These are phyloP conservation scores for Dipus sagitta DNA, from an alignment of 2,797 vertebrate species.

Conservation along the genomic window DNA sequence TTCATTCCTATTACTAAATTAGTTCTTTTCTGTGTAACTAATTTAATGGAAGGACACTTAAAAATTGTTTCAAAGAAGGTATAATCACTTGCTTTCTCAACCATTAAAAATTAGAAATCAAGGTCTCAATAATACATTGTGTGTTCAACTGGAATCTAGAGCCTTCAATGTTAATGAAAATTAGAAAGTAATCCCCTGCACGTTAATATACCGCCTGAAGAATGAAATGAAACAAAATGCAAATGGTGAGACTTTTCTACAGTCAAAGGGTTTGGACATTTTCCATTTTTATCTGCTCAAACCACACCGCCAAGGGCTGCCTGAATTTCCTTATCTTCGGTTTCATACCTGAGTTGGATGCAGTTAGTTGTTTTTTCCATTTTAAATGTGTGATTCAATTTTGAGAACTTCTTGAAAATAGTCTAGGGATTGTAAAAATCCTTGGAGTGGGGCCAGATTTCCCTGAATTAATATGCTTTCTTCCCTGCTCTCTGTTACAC, in stretches of 20 bases:
- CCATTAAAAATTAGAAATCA: constrained; percentile 79
- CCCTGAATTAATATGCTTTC: constrained; percentile 64
- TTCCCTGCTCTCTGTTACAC: constrained; percentile 67
- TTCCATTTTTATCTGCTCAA: constrained; percentile 80
- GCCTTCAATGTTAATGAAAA: constrained; percentile 74
- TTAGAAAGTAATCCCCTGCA: constrained; percentile 72
- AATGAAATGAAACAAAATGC: constrained; percentile 78
- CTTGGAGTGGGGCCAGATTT: constrained; percentile 71
- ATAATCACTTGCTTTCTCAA: constrained; percentile 75
- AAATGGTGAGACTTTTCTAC: constrained; percentile 77
- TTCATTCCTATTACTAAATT: constrained; percentile 64
- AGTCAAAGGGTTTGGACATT: constrained; percentile 68
- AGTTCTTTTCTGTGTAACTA: constrained; percentile 59
- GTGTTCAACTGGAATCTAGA: constrained; percentile 68
- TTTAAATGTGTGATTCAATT: constrained; percentile 74
- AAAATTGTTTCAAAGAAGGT: constrained; percentile 70
- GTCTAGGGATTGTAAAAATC: constrained; percentile 75
- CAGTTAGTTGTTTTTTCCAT: constrained; percentile 61
- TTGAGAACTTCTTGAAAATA: constrained; percentile 79
- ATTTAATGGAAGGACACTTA: constrained; percentile 67
- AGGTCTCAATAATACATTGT: constrained; percentile 69
- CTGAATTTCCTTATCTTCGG: constrained; percentile 77
- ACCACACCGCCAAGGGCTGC: constrained; percentile 66
- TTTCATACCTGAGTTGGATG: constrained; percentile 80
- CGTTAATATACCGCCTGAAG: constrained; percentile 71